A percentile compares a stretch with the other conserved stretches of the same genome.
Evolutionary conservation across 2,888 invertebrate genomes (phyloP).

Genomic region (Drosophila merina): DNA sequence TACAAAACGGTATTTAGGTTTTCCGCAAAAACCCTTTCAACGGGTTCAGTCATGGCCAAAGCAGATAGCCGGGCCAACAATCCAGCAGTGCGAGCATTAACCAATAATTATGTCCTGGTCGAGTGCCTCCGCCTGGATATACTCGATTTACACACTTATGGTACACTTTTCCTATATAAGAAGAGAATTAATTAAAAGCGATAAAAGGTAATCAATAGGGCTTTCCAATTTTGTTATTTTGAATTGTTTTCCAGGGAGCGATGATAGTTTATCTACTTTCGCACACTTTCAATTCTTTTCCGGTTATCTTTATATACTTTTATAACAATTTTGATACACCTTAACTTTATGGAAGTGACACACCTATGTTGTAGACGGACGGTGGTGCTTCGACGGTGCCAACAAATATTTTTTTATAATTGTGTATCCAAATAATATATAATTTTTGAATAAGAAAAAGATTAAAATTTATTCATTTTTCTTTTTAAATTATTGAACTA

Average conservation of each 20-base stretch:
- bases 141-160: neutral
- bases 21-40: constrained; percentile 64
- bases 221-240: neutral
- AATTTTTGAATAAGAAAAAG: too few species aligned
- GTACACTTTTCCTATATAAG: neutral
- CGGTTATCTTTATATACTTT: neutral
- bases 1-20: constrained; percentile 73
- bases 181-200: constrained; percentile 1
- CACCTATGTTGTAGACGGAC: too few species aligned
- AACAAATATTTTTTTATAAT: too few species aligned
- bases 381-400: too few species aligned
- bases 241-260: too few species aligned
- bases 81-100: constrained; percentile 31
- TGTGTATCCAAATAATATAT: too few species aligned
- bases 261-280: too few species aligned
- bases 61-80: constrained; percentile 57
- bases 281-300: too few species aligned
- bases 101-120: constrained; percentile 14
- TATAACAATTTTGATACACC: neutral
- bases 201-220: neutral
- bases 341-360: too few species aligned
- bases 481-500: too few species aligned
- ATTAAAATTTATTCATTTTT: too few species aligned
- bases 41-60: constrained; percentile 76
- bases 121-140: neutral